phyloP scores from a whole-genome alignment of 2,888 invertebrate species.

The Diplazon laetatorius region DNA sequence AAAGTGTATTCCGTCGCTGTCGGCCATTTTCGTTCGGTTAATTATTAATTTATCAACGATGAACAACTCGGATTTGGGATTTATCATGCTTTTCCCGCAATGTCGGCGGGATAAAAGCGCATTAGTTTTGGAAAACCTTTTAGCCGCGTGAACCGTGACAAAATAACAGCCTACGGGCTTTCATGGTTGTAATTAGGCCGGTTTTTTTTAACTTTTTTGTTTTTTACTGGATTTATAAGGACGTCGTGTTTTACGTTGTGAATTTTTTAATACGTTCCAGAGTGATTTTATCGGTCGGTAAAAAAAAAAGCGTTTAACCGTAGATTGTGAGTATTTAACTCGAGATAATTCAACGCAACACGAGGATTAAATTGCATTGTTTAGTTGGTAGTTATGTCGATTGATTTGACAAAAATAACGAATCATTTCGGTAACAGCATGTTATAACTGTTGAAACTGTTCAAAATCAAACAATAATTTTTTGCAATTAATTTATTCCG shows the following conservation, averaged over 20 bases:
- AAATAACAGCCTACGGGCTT: slow-evolving; percentile 5
- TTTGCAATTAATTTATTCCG: too few species aligned
- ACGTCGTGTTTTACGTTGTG: not conserved
- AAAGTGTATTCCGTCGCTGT: not conserved
- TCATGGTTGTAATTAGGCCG: slow-evolving; percentile 17
- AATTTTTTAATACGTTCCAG: slow-evolving; percentile 9
- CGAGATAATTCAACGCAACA: too few species aligned
- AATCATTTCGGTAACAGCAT: too few species aligned
- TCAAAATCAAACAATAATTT: too few species aligned
- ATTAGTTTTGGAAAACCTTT: slow-evolving; percentile 35
- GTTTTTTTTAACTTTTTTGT: slow-evolving; percentile 10
- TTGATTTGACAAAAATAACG: too few species aligned
- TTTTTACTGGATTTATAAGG: too few species aligned
- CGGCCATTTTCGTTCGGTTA: slow-evolving; percentile 20
- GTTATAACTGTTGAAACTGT: too few species aligned
- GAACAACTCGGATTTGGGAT: slow-evolving; percentile 6
- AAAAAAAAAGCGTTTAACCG: not conserved
- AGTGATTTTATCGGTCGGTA: slow-evolving; percentile 4
- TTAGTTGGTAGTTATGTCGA: too few species aligned
- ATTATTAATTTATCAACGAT: slow-evolving; percentile 35
- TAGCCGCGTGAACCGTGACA: slow-evolving; percentile 17
- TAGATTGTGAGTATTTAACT: too few species aligned
- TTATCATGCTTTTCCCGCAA: slow-evolving; percentile 4
- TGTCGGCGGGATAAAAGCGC: not conserved
- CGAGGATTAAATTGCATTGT: too few species aligned